Base-by-base conservation (phyloP, 2,888 invertebrate genomes). In the Therioaphis trifolii region DNA sequence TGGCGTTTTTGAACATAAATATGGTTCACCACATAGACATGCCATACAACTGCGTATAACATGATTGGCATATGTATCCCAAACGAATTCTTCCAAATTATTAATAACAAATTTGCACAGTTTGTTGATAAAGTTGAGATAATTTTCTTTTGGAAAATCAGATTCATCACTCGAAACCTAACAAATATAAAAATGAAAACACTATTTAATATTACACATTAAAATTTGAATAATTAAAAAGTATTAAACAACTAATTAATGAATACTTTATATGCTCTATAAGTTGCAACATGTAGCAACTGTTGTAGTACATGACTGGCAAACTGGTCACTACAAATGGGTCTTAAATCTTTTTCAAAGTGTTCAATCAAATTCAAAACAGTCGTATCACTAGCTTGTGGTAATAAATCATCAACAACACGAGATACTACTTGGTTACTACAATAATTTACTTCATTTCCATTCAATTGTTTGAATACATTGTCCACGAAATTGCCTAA, bases 51-150 rank as follows among this genome's bases (percentile, higher is more conserved):
- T 92, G 75, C 95, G 91, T 85, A 95, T 89, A 7, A 96, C 92
- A 87, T 94, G 93, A 89, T 93, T 95, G 0, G 93, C 95, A 86
- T 93, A 94, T 0, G 90, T 89, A 87, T 96, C 94, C 92, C 92
- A 93, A 0, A 94, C 91, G 87, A 94, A 96, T 87, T 96, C 95
- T 88, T 96, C 96, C 84, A 95, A 89, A 89, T 96, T 96, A 88
- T 96, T 96, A 0, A 95, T 88, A 29, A 93, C 90, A 88, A 94
- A 96, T 89, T 92, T 94, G 85, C 93, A 91, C 4, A 94, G 89
- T 88, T 93, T 94, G 18, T 93, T 85, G 1, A 93, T 91, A 88
- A 94, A 94, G 15, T 91, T 89, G 9, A 52, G n/a, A 72, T 72
- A 74, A 63, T 49, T 21, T 72, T 72, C 82, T 63, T 40, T 74